Evolutionary conservation across 2,888 invertebrate genomes (phyloP), one percentile per base, ranked within the genome.

Genomic region (Cheilosia grossa): DNA sequence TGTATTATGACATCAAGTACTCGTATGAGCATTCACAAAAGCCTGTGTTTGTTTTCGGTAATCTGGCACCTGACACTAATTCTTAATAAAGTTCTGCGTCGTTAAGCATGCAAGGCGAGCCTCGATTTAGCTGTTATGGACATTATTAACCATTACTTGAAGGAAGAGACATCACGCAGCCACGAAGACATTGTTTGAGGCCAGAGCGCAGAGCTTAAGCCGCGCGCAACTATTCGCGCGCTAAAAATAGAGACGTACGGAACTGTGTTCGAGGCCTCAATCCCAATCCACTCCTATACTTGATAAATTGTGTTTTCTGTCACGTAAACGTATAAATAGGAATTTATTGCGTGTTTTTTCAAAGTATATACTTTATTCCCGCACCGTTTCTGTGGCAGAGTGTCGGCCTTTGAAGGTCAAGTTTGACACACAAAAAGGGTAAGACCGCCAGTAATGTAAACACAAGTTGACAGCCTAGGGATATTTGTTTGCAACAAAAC

Each of bases 231-330:
- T 54, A 80, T 74, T 66, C 21, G 51, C 21, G 19, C 33, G 51
- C 47, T 69, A 82, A 53, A 66, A 77, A 80, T 80, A 64, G 80
- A 72, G 42, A 64, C 49, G 80, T 72, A 72, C 81, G 85, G 81
- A 85, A 85, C 75, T 67, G 40, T 51, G 49, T 54, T 81, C 75
- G 81, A 75, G 81, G 77, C 40, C 81, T 72, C 56, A 66, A 17
- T 44, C 15, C 49, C 30, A 13, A 13, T 19, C 47, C 54, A 51
- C 63, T 49, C 67, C 53, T 58, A 27, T 27, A 51, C 70, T 77
- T 81, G 72, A 85, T 85, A 85, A 85, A 85, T 85, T 85, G 56
- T 61, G 72, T 81, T 85, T 85, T 85, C 64, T 77, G 85, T 85
- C 85, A 85, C 85, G 85, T 85, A 85, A 37, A 69, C 63, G 59